A percentile compares a stretch with the other conserved stretches of the same genome.
These are phyloP conservation scores for Papilio gigon DNA, from an alignment of 2,888 invertebrate genomes.

Conservation along the genomic window DNA sequence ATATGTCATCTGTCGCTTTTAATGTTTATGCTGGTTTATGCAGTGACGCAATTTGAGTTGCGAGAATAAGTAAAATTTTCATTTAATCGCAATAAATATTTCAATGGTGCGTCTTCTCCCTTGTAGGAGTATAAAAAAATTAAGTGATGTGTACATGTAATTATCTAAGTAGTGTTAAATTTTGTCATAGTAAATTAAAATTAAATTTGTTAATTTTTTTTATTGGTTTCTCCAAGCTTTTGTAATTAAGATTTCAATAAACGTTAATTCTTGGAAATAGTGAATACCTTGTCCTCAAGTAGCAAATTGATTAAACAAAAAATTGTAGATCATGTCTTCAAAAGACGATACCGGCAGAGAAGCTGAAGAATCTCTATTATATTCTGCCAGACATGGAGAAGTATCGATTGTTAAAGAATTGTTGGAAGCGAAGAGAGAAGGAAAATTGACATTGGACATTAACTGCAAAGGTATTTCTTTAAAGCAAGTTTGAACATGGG, in stretches of 20 bases:
- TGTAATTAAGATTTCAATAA: neutral
- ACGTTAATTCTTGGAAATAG: neutral
- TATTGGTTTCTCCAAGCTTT: neutral
- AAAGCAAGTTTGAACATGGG: too few relatives aligned
- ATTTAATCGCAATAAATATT: conserved; percentile 1
- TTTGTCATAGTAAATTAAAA: neutral
- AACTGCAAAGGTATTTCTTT: conserved; percentile 84
- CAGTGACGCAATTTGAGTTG: conserved; percentile 18
- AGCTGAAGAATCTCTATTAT: conserved; percentile 82
- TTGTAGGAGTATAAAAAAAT: neutral
- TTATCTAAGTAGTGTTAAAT: conserved; percentile 2
- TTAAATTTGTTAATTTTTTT: neutral
- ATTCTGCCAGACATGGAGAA: conserved; percentile 85
- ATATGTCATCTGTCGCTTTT: conserved; percentile 5
- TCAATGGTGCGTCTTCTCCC: neutral
- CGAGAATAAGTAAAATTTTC: conserved; percentile 1
- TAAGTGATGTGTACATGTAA: neutral
- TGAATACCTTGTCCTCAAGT: neutral
- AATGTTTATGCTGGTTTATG: conserved; percentile 21
- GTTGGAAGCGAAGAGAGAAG: conserved; percentile 74
- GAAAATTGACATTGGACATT: conserved; percentile 81
- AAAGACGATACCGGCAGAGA: conserved; percentile 62
- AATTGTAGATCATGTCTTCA: conserved; percentile 54
- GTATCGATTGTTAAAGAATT: conserved; percentile 79
- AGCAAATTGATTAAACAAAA: neutral